phyloP scores from a whole-genome alignment of 1,140 invertebrate species.

The Calephelis virginiensis region DNA sequence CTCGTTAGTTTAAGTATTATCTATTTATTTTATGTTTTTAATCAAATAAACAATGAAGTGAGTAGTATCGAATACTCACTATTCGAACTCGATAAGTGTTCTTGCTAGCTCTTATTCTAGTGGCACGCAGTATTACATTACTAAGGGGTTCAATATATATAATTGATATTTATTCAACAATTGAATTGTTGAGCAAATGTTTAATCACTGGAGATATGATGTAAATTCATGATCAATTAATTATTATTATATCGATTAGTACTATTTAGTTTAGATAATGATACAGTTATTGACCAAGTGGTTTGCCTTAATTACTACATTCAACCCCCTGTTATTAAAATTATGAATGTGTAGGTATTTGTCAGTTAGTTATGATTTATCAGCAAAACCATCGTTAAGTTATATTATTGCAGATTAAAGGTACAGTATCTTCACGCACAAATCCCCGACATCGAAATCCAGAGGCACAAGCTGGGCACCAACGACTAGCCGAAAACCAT shows the following conservation, averaged over 20 bases:
- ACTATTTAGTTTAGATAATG: not conserved
- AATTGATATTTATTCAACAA: slow-evolving; percentile 5
- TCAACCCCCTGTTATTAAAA: not conserved
- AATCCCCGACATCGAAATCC: no score
- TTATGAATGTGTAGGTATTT: not conserved
- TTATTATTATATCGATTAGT: not conserved
- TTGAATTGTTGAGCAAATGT: not conserved
- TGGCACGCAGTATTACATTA: not conserved
- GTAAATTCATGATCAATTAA: slow-evolving; percentile 8
- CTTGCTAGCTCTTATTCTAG: not conserved
- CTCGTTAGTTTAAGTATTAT: no score
- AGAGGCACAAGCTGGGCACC: no score
- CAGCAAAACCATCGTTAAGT: no score
- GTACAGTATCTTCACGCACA: no score
- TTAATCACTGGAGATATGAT: slow-evolving; percentile 1
- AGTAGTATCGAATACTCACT: no score
- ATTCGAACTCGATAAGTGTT: slow-evolving; percentile 1
- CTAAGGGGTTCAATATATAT: not conserved
- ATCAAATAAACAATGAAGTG: no score
- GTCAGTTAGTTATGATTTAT: no score
- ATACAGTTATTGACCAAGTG: not conserved
- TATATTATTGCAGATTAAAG: no score
- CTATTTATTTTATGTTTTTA: no score
- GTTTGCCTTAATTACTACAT: not conserved
- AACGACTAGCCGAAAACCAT: no score